Evolutionary conservation across 2,888 invertebrate genomes (phyloP), one percentile per base, ranked within the genome.

Genomic region (Apantesis nais): DNA sequence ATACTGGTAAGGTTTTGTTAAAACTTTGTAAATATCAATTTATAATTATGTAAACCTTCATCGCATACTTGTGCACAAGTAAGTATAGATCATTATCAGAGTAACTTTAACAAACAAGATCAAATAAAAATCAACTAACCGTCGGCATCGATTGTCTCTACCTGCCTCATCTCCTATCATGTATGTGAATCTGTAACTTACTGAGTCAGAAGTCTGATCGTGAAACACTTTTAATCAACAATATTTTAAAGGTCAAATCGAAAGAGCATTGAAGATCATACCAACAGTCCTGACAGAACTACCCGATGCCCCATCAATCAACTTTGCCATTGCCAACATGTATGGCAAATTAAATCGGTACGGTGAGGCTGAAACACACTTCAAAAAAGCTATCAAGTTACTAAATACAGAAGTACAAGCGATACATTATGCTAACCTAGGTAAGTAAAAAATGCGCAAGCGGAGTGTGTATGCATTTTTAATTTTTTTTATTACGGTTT

Each of bases 341-440:
- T 96, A 97, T 75, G 99, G 99, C 0, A 99, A 99, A 95, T 88
- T 96, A 72, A 96, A 96, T 62, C 95, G 96, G 64, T 99, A 97
- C 88, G 91, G 96, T 52, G 96, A 97, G 80, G 98, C 99, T 0
- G 99, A 99, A 90, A 88, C 94, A 29, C 96, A 98, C 86, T 99
- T 99, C 87, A 94, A 96, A 69, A 95, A 94, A 78, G 98, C 99
- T 0, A 97, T 99, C 63, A 90, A 95, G 66, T 89, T 97, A 58
- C 96, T 92, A 63, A 87, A 85, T 22, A 74, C 95, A 69, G 96
- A 97, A 16, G 93, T 95, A 19, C 97, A 97, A 89, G 97, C 98
- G n/a, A 96, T 98, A 69, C 98, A 98, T 92, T 97, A 97, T 87
- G 97, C 98, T 2, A 99, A 99, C 95, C 95, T 99, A 80, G 99